Evolutionary conservation across 1,140 invertebrate genomes (phyloP).

Genomic region (Trichoplusia ni): DNA sequence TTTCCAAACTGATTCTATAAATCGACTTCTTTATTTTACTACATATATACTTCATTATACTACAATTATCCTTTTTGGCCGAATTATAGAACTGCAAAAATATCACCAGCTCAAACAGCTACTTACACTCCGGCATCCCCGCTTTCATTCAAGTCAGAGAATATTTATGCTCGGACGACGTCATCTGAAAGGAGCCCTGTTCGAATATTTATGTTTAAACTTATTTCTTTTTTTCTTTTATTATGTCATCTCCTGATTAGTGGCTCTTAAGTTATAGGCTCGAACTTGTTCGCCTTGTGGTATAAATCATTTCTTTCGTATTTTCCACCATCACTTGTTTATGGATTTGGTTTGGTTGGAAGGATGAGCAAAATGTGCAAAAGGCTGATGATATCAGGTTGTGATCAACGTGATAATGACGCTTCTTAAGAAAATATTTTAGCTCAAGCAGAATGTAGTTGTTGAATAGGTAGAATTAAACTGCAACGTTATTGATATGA

Average conservation of each 20-base stretch:
- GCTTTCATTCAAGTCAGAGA: constrained; percentile 59
- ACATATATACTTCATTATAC: no score
- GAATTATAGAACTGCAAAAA: background rate
- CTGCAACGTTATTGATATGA: no score
- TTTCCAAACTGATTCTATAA: no score
- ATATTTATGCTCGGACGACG: constrained; percentile 58
- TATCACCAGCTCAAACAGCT: background rate
- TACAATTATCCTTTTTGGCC: rapidly evolving
- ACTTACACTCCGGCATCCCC: constrained; percentile 45
- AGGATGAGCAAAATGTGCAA: no score
- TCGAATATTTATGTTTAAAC: constrained; percentile 49
- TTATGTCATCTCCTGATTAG: constrained; percentile 44
- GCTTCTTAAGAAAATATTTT: no score
- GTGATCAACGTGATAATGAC: no score
- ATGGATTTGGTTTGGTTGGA: background rate
- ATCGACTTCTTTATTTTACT: no score
- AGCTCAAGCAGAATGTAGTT: no score
- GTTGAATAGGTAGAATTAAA: no score
- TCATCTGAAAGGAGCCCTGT: constrained; percentile 48
- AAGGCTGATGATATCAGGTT: no score
- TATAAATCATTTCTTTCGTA: constrained; percentile 6
- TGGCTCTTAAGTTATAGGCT: constrained; percentile 28
- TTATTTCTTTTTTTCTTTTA: constrained; percentile 38
- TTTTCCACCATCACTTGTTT: background rate
- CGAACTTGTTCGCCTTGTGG: background rate